Evolutionary conservation across 2,888 invertebrate genomes (phyloP), one percentile per base, ranked within the genome.

Genomic region (Autographa pulchrina): DNA sequence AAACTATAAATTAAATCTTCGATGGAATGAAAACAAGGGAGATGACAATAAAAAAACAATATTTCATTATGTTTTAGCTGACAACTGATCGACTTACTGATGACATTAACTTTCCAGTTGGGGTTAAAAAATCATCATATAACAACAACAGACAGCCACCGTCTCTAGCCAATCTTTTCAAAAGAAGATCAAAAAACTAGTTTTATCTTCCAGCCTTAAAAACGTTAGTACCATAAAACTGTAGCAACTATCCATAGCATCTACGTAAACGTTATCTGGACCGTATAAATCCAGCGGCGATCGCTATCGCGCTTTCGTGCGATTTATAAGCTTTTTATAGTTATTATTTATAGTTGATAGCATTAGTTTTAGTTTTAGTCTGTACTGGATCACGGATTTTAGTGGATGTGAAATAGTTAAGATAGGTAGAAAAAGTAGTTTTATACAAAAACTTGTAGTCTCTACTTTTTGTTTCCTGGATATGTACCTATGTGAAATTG

Each of bases 321-420:
- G 80, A 82, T 82, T 82, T 81, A 82, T 77, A 16, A 67, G 74
- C 59, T 61, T 75, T 74, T 80, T 82, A 82, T 82, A 80, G 71
- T 75, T 82, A 82, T 75, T 82, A 81, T 81, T 80, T 80, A 82
- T 77, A 25, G 69, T 72, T 68, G 80, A 80, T 82, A 70, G 67
- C 68, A 62, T 69, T 81, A 78, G 69, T 75, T 80, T 31, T 64
- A 54, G 68, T 52, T 32, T 52, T 38, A 67, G 18, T 64, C 35
- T n/a, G n/a, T n/a, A n/a, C n/a, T 35, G 59, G 59, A 9, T 61
- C 54, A 32, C 32, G 25, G 59, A 32, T 31, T 48, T 67, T 48
- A 32, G 41, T 32, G 32, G 25, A 41, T 41, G 7, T n/a, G 43
- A 31, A 48, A n/a, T n/a, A n/a, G n/a, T n/a, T n/a, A n/a, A n/a